phyloP scores from a whole-genome alignment of 2,888 invertebrate species.

The Apocheima hispidaria region DNA sequence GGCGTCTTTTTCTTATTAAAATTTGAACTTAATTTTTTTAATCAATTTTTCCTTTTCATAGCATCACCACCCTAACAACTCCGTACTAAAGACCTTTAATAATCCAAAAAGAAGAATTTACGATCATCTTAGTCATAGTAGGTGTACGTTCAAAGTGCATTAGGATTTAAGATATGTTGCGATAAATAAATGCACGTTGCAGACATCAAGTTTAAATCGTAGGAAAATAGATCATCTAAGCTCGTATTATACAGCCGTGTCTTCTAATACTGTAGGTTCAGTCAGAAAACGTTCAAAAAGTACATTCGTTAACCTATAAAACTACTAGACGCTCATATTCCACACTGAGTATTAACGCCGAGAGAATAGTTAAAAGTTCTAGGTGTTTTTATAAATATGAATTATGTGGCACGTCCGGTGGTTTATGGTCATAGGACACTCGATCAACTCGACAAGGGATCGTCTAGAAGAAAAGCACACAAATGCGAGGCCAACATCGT shows the following conservation, averaged over 20 bases:
- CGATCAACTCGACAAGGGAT: neutral
- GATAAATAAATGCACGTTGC: conserved; percentile 38
- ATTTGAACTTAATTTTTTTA: neutral
- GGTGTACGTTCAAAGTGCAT: conserved; percentile 32
- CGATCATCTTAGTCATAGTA: conserved; percentile 17
- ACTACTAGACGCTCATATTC: neutral
- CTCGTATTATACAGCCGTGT: conserved; percentile 35
- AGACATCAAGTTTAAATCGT: conserved; percentile 20
- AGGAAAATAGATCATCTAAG: conserved; percentile 36
- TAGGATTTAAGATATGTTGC: conserved; percentile 44
- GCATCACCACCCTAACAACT: neutral
- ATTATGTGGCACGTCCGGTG: neutral
- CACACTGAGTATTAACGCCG: neutral
- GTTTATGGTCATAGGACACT: neutral
- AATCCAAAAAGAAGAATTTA: neutral
- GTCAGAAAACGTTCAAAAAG: conserved; percentile 4
- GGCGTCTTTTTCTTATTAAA: conserved; percentile 2
- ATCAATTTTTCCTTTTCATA: neutral
- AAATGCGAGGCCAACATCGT: too few species aligned
- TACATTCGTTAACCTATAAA: neutral
- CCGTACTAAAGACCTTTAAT: neutral
- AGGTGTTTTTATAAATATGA: neutral
- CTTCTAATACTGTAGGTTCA: conserved; percentile 26
- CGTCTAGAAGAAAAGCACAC: neutral
- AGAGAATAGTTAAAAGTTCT: neutral